Evolutionary conservation across 2,113 vertebrate genomes (phyloP), one percentile per base, ranked within the genome.

Genomic region (Vicugna pacos): DNA sequence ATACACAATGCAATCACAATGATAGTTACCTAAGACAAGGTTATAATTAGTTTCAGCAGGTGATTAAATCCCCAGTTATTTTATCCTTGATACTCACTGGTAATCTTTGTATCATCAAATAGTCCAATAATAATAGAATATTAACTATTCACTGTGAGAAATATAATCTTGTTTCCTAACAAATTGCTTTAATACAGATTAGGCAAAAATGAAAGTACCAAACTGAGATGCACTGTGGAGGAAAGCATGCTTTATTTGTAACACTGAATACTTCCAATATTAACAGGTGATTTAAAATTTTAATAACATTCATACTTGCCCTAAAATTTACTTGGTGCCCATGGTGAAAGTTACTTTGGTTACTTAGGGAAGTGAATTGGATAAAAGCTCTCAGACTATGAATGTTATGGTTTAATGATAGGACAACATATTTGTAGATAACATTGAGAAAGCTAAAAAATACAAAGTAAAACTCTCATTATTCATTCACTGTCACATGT

Each of bases 31-130:
- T 79, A 82, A 60, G 24, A 54, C 15, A 83, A 69, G 7, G 16
- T 26, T 89, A 77, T 65, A 69, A 91, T 96, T 82, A 86, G 6
- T 67, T 79, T 69, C 62, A 75, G 35, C 16, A 76, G 58, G 52
- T 93, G 32, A 95, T 73, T 96, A 95, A 73, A 86, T 26, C 64
- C 64, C 16, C 8, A 75, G 14, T 26, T 92, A 12, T 42, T 85
- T 97, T 64, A 50, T 42, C 7, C 20, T 52, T 38, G 42, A 80
- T 65, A 83, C 48, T 87, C 73, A 83, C 1, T 58, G 62, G 9
- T 82, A 75, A 52, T 54, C 56, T 86, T 79, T 48, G 24, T 32
- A 52, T 69, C 14, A 81, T 69, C 16, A 93, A 81, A 65, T 64
- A 67, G 2, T 38, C 7, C 58, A 69, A 58, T 60, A 73, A 58